A percentile compares a stretch with the other conserved stretches of the same genome.
phyloP scores from a whole-genome alignment of 2,113 vertebrate species.

The Osmerus mordax region DNA sequence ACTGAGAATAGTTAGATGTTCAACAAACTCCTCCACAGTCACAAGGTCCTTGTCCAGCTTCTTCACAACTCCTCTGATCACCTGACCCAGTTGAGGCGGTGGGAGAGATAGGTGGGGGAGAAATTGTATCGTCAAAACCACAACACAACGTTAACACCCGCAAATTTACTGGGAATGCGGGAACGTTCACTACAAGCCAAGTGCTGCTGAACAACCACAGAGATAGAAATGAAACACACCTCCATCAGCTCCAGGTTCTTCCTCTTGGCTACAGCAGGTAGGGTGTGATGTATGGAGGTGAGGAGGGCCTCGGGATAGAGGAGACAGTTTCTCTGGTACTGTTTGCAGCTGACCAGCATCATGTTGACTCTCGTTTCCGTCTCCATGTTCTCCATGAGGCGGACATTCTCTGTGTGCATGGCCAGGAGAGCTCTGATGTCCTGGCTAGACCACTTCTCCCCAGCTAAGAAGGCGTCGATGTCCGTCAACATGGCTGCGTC shows the following conservation, averaged over 20 bases:
- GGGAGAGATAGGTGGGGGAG: neutral
- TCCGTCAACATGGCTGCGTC: constrained; percentile 46
- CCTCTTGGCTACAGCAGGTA: constrained; percentile 43
- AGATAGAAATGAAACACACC: constrained; percentile 24
- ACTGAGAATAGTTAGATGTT: constrained; percentile 58
- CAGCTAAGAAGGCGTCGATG: constrained; percentile 24
- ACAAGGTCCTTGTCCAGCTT: constrained; percentile 46
- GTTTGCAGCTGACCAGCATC: constrained; percentile 47
- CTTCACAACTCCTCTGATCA: constrained; percentile 44
- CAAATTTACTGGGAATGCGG: too few relatives aligned
- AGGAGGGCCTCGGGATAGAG: constrained; percentile 58
- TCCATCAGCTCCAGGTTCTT: constrained; percentile 55
- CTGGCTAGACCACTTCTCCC: constrained; percentile 33
- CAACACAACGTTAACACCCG: neutral
- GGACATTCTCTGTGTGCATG: constrained; percentile 38
- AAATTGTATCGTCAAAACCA: neutral
- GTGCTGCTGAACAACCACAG: neutral
- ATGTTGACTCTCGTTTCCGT: constrained; percentile 40
- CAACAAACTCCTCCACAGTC: constrained; percentile 60
- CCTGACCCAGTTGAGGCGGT: constrained; percentile 36
- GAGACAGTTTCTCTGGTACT: constrained; percentile 58
- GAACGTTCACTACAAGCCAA: too few relatives aligned
- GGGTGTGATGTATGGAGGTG: constrained; percentile 26
- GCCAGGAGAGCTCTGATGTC: constrained; percentile 49
- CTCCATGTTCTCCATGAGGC: constrained; percentile 38